Evolutionary conservation across 1,140 invertebrate genomes (phyloP), one percentile per base, ranked within the genome.

Genomic region (Muscidifurax raptorellus): DNA sequence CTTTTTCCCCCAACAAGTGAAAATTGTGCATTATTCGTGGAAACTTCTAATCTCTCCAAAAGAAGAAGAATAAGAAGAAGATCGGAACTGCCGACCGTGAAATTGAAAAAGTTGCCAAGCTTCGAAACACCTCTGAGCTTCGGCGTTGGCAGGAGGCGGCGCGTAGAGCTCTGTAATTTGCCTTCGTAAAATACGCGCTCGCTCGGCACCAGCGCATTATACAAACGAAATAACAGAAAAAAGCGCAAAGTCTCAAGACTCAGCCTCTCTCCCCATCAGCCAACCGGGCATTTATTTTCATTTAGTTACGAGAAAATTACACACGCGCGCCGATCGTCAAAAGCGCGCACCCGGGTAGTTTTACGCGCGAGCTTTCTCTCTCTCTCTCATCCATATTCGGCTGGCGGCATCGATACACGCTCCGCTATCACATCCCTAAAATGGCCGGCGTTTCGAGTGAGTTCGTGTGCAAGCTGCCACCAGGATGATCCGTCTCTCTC

Each of bases 271-370:
- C 44, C 25, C 44, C 18, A 59, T 18, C 15, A n/a, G 15, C 52
- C 52, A 59, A 59, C 86, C 88, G 88, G 90, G 89, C 92, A 92
- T 92, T 93, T 92, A 93, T 92, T 92, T 90, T 91, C 91, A 91
- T 92, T 92, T 91, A 91, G 90, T 91, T 92, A 89, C 90, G 86
- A 91, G 90, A 90, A 92, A 92, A 92, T 92, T 92, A 89, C 89
- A 13, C 25, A 66, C 32, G 66, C 64, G 59, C 22, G 15, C 86
- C 86, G 87, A 88, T 89, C 88, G 87, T 90, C 88, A 89, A 91
- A 83, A 30, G 74, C 40, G 18, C 59, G 85, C n/a, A n/a, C n/a
- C 80, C 74, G 80, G 36, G n/a, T 12, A 59, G 10, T 74, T 78
- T 80, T 67, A 32, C 67, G 27, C 44, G 28, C 25, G n/a, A 66